phyloP scores from a whole-genome alignment of 2,113 vertebrate species.

The Mixornis gularis region DNA sequence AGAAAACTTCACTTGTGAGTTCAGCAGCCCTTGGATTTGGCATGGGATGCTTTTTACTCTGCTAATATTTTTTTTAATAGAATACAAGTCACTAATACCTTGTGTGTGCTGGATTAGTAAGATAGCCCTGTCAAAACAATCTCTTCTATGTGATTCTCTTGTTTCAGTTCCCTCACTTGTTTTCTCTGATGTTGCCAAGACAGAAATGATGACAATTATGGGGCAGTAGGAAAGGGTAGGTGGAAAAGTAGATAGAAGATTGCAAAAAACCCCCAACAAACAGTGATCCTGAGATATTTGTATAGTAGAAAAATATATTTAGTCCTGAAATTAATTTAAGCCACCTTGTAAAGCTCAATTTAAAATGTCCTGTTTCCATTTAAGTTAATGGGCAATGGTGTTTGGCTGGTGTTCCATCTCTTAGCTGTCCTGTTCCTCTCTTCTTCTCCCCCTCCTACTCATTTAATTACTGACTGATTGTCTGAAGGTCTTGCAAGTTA shows the following conservation, averaged over 20 bases:
- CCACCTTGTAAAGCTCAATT: not conserved
- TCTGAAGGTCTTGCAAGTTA: not conserved
- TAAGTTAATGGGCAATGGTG: not conserved
- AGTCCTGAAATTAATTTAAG: not conserved
- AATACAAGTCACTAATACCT: not conserved
- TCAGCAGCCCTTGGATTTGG: not conserved
- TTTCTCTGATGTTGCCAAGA: slow-evolving; percentile 5
- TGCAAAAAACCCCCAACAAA: not conserved
- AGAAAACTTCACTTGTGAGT: not conserved
- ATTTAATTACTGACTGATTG: not conserved
- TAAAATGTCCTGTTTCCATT: not conserved
- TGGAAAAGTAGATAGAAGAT: not conserved
- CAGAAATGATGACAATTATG: not conserved
- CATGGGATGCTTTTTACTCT: not conserved
- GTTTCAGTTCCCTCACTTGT: slow-evolving; percentile 13
- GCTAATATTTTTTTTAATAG: not conserved
- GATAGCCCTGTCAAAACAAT: slow-evolving; percentile 9
- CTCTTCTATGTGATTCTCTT: slow-evolving; percentile 6
- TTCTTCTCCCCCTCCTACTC: not conserved
- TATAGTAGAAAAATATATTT: not conserved
- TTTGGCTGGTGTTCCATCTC: not conserved
- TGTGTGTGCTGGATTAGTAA: not conserved
- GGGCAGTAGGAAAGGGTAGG: not conserved
- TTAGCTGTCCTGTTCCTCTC: not conserved
- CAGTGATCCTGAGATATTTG: not conserved